A percentile compares a stretch with the other conserved stretches of the same genome.
phyloP scores from a whole-genome alignment of 2,113 vertebrate species.

The Chaetura pelagica region DNA sequence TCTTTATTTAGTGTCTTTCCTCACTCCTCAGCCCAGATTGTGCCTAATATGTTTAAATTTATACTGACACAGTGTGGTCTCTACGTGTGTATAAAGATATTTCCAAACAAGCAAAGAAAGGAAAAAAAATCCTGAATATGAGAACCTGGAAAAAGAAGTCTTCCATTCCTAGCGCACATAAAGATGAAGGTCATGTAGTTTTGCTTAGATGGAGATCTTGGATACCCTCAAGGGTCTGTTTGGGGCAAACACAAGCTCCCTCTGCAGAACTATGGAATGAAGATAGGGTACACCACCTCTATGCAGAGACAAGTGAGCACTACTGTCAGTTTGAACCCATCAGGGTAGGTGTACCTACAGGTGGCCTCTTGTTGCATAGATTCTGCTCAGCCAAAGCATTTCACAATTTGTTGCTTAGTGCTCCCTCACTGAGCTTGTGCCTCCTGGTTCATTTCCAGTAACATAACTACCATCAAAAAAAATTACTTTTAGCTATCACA shows the following conservation, averaged over 20 bases:
- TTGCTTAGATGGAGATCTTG: background rate
- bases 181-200: background rate
- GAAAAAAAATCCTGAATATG: background rate
- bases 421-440: background rate
- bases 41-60: background rate
- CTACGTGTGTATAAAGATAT: background rate
- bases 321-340: fast-evolving
- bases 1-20: background rate
- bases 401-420: background rate
- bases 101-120: background rate
- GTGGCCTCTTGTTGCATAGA: background rate
- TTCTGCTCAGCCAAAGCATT: background rate
- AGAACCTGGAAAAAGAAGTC: background rate
- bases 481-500: background rate
- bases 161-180: background rate
- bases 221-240: background rate
- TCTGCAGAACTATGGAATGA: background rate
- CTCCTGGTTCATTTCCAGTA: background rate
- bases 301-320: fast-evolving
- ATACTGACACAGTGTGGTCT: background rate
- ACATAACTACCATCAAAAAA: background rate
- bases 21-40: background rate
- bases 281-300: background rate
- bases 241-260: background rate
- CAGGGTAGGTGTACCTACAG: background rate